Evolutionary conservation across 53 echinoderm and acorn worm genomes (phyloP).

Genomic region (Hippasteria phrygiana): DNA sequence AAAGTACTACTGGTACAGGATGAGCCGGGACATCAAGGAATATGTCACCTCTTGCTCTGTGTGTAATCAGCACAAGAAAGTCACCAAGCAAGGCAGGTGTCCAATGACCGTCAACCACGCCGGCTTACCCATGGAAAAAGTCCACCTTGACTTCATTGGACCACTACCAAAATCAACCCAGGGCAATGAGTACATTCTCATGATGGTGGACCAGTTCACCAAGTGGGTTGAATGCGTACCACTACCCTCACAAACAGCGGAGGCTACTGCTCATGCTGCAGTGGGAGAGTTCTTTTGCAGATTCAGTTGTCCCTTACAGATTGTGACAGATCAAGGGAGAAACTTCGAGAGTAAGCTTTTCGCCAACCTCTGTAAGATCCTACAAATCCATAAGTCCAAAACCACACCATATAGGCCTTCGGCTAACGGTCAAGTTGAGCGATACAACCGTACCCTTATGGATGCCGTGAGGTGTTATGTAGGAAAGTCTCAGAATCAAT

Average conservation of each 20-base stretch:
- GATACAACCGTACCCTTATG: slow-evolving; percentile 43
- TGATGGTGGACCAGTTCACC: slow-evolving; percentile 69
- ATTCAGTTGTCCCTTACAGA: slow-evolving; percentile 37
- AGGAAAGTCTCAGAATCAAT: slow-evolving; percentile 23
- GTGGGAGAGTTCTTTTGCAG: slow-evolving; percentile 42
- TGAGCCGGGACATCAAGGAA: slow-evolving; percentile 34
- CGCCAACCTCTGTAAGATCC: slow-evolving; percentile 20
- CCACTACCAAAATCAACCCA: slow-evolving; percentile 51
- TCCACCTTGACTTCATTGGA: slow-evolving; percentile 54
- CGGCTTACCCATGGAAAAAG: slow-evolving; percentile 55
- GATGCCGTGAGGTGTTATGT: slow-evolving; percentile 35
- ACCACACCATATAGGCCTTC: slow-evolving; percentile 32
- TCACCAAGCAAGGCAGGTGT: slow-evolving; percentile 25
- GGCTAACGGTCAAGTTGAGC: slow-evolving; percentile 45
- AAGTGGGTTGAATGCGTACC: slow-evolving; percentile 60
- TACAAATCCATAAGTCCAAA: slow-evolving; percentile 35
- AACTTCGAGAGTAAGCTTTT: slow-evolving; percentile 56
- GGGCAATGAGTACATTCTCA: slow-evolving; percentile 53
- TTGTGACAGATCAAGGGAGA: slow-evolving; percentile 49
- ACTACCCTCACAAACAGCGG: slow-evolving; percentile 51
- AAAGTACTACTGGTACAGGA: slow-evolving; percentile 38
- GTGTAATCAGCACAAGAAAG: slow-evolving; percentile 51
- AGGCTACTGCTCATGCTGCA: slow-evolving; percentile 8
- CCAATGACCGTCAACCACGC: slow-evolving; percentile 52
- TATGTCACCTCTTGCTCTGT: slow-evolving; percentile 10